Evolutionary conservation across 1,140 invertebrate species (phyloP).

Genomic region (Drosophila nikananu): DNA sequence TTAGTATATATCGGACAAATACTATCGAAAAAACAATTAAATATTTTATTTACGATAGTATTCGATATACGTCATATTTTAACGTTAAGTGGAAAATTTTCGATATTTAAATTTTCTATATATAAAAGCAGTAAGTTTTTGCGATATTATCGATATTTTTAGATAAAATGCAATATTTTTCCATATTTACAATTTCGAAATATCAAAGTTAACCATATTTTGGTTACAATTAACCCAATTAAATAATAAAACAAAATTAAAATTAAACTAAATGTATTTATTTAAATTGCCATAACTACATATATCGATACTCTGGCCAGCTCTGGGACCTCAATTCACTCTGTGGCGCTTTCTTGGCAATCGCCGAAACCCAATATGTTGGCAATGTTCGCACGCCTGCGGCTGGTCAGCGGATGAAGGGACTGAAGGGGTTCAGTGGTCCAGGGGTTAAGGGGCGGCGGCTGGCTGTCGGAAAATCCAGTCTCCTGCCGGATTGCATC

Average conservation of each 20-base stretch:
- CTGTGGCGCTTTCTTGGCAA: slow-evolving; percentile 38
- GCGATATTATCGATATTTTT: too few species aligned
- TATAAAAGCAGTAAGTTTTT: too few species aligned
- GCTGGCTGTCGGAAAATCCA: slow-evolving; percentile 16
- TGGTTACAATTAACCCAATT: background rate
- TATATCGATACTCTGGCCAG: background rate
- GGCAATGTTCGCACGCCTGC: slow-evolving; percentile 57
- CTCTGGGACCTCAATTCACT: slow-evolving; percentile 1
- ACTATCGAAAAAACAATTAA: too few species aligned
- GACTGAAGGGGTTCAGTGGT: background rate
- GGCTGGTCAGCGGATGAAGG: slow-evolving; percentile 26
- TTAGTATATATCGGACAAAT: too few species aligned
- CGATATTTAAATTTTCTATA: too few species aligned
- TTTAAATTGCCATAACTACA: background rate
- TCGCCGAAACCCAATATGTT: slow-evolving; percentile 46
- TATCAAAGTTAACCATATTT: too few species aligned
- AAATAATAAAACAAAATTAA: too few species aligned
- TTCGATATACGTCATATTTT: too few species aligned
- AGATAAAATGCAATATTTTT: too few species aligned
- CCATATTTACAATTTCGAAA: too few species aligned
- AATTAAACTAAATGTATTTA: background rate
- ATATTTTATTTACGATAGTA: too few species aligned
- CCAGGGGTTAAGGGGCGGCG: background rate
- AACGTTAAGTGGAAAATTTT: too few species aligned
- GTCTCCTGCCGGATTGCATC: slow-evolving; percentile 31